These are phyloP conservation scores for Sapayoa aenigma DNA, from an alignment of 2,113 vertebrate genomes.

Conservation along the genomic window DNA sequence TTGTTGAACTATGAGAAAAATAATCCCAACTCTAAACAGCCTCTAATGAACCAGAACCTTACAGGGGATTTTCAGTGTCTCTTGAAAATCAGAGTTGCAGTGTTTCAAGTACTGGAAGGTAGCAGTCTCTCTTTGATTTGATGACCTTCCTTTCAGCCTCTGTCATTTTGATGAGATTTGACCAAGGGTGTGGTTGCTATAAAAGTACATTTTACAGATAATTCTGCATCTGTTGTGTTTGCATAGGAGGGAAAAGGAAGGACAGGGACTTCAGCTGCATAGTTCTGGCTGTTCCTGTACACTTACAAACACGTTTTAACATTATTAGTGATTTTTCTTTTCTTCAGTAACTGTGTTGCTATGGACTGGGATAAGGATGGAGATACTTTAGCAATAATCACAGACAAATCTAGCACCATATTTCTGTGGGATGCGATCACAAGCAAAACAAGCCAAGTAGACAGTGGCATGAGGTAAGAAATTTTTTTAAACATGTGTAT, in stretches of 20 bases:
- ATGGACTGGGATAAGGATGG: slow-evolving; percentile 99
- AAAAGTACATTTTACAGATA: background rate
- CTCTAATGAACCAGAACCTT: background rate
- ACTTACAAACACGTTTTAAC: background rate
- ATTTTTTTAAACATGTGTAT: background rate
- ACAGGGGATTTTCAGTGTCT: background rate
- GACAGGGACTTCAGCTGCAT: background rate
- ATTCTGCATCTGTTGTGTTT: background rate
- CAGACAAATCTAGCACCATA: slow-evolving; percentile 89
- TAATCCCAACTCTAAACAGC: background rate
- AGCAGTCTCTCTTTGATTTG: background rate
- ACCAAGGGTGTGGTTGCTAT: background rate
- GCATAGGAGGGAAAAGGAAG: background rate
- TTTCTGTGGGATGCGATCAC: slow-evolving; percentile 94
- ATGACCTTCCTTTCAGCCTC: background rate
- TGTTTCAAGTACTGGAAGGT: background rate
- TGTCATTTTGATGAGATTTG: background rate
- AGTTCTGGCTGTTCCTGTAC: background rate
- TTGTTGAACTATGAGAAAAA: background rate
- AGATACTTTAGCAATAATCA: slow-evolving; percentile 89
- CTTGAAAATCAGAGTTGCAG: background rate
- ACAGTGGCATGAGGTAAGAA: slow-evolving; percentile 90
- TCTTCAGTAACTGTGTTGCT: slow-evolving; percentile 81
- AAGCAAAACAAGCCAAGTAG: slow-evolving; percentile 89
- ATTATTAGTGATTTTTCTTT: background rate